Conservation (phyloP, 2,797 vertebrate species). For the Microchirus variegatus region DNA sequence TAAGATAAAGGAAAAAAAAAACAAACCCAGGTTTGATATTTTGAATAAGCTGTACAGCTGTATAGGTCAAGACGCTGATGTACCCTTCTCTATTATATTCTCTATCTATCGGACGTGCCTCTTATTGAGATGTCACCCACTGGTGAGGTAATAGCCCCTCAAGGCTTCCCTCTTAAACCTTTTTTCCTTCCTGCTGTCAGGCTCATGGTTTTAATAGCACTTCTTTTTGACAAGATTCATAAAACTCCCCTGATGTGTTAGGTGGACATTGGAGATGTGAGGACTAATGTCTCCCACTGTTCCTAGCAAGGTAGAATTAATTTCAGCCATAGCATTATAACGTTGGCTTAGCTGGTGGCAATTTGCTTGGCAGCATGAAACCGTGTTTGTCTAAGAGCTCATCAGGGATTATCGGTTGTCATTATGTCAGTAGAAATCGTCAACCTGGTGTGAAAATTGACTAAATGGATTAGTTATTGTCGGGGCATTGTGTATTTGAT, state of each 20-base stretch:
- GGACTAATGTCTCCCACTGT: slow-evolving; percentile 24
- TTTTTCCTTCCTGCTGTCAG: slow-evolving; percentile 39
- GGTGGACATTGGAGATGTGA: slow-evolving; percentile 14
- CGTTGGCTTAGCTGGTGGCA: slow-evolving; percentile 30
- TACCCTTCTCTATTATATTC: slow-evolving; percentile 38
- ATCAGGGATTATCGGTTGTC: slow-evolving; percentile 60
- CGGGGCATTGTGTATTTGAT: slow-evolving; percentile 47
- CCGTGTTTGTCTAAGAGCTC: slow-evolving; percentile 64
- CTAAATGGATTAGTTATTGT: slow-evolving; percentile 57
- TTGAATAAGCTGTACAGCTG: too few species aligned
- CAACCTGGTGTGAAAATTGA: slow-evolving; percentile 49
- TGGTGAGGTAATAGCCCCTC: slow-evolving; percentile 47
- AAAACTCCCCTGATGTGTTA: slow-evolving; percentile 41
- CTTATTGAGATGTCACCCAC: slow-evolving; percentile 52
- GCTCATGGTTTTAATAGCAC: slow-evolving; percentile 42
- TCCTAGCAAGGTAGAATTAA: slow-evolving; percentile 13
- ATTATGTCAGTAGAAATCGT: slow-evolving; percentile 60
- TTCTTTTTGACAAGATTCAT: slow-evolving; percentile 51
- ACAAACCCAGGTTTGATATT: too few species aligned
- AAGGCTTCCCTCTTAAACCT: slow-evolving; percentile 51
- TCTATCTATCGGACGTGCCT: slow-evolving; percentile 25
- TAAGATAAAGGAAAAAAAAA: too few species aligned
- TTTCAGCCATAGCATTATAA: slow-evolving; percentile 13
- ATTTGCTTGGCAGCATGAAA: slow-evolving; percentile 50
- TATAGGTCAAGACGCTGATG: slow-evolving; percentile 47